Evolutionary conservation across 2,797 vertebrate genomes (phyloP), one percentile per base, ranked within the genome.

Genomic region (Pelochelys cantorii): DNA sequence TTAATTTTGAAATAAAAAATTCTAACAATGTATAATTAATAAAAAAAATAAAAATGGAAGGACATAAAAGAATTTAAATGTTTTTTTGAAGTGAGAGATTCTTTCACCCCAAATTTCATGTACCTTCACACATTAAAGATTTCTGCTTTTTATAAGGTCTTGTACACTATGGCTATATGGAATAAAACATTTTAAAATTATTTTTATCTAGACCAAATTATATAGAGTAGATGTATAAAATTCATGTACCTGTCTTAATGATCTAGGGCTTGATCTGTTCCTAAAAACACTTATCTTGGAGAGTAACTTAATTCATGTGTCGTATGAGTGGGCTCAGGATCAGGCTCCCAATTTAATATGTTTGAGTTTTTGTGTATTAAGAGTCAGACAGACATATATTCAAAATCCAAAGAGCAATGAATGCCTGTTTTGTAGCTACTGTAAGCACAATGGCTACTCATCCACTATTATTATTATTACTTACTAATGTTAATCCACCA

Each of bases 401-500:
- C 80, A 53, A 53, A 83, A 93, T 59, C 59, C 5, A 75, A 13
- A 13, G 54, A 89, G 10, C 25, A 86, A 54, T 2, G 4, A 92
- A 88, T 81, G 52, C 27, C 90, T 54, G 85, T 90, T 93, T 83
- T 93, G 79, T 34, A 95, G 62, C 55, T 88, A 77, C 71, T 83
- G 13, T 84, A 87, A 79, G 6, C 90, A 55, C 31, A 96, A 92
- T 53, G 86, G 54, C 55, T 79, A 90, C 14, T 29, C 82, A 82
- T 87, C 55, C 68, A 81, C 83, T n/a, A 80, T 75, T 27, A 84
- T 75, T 27, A 84, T 87, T 59, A 57, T 65, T 86, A 83, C 60
- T 88, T 48, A 89, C 22, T 77, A 90, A 93, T 42, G 62, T 68
- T 86, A 92, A 95, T 92, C 87, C 83, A 88, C 25, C 74, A 86